Evolutionary conservation across 92 coral and sea anemone genomes (phyloP).

Genomic region (Pocillopora grandis): DNA sequence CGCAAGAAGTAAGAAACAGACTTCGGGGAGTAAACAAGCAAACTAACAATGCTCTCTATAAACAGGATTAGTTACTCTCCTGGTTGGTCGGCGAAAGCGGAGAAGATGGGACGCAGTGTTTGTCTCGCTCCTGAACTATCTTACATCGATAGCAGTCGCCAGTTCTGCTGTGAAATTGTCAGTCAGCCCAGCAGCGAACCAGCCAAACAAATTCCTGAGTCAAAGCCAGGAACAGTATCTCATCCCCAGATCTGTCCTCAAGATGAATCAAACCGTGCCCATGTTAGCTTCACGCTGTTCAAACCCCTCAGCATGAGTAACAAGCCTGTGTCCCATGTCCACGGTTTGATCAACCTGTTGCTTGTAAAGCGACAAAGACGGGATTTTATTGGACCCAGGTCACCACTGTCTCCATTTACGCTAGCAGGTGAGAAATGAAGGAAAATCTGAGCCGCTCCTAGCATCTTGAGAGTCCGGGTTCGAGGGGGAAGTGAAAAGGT

Average conservation of each 20-base stretch:
- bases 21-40: too few relatives aligned
- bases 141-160: constrained; percentile 9
- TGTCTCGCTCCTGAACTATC: constrained; percentile 17
- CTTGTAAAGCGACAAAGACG: neutral
- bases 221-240: neutral
- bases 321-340: neutral
- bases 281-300: neutral
- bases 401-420: neutral
- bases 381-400: constrained; percentile 13
- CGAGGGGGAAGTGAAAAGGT: too few relatives aligned
- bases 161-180: neutral
- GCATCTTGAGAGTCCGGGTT: too few relatives aligned
- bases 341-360: constrained; percentile 22
- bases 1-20: too few relatives aligned
- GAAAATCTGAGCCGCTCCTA: too few relatives aligned
- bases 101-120: constrained; percentile 1
- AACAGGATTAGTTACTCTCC: constrained; percentile 7
- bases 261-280: neutral
- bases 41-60: neutral
- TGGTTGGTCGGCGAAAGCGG: constrained; percentile 7
- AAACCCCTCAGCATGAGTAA: neutral
- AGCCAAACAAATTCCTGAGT: neutral
- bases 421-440: neutral
- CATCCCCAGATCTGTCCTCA: constrained; percentile 4
- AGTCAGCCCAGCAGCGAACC: neutral